Conservation (phyloP, 2,888 invertebrate genomes). For the Eurytoma californica region DNA sequence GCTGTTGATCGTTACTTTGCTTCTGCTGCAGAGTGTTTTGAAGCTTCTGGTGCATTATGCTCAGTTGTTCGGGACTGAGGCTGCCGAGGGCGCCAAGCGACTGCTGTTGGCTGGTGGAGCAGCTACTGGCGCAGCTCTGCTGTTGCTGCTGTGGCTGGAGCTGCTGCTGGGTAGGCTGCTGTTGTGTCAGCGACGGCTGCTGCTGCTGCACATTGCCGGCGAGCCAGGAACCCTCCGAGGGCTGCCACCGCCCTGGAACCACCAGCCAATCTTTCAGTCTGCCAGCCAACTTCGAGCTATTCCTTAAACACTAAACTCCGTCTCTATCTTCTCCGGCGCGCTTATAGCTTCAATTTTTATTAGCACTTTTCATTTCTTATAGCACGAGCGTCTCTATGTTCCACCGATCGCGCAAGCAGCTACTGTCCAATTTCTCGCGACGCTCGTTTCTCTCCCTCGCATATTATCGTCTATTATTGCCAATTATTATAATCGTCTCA, state of each 20-base stretch:
- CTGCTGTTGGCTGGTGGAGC: constrained; percentile 57
- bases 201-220: constrained; percentile 62
- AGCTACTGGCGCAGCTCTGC: constrained; percentile 60
- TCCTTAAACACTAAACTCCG: constrained; percentile 72
- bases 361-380: constrained; percentile 33
- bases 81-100: constrained; percentile 64
- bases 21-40: constrained; percentile 69
- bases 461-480: constrained; percentile 23
- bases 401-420: constrained; percentile 9
- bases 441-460: constrained; percentile 37
- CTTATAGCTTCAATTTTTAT: constrained; percentile 36
- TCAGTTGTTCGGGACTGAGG: constrained; percentile 69
- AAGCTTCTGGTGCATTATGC: constrained; percentile 71
- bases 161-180: constrained; percentile 64
- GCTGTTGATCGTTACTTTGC: constrained; percentile 62
- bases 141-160: constrained; percentile 64
- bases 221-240: constrained; percentile 73
- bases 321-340: constrained; percentile 36
- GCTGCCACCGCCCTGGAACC: constrained; percentile 76
- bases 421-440: constrained; percentile 26
- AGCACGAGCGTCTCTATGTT: constrained; percentile 42
- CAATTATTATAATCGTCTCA: constrained; percentile 9
- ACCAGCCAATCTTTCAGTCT: constrained; percentile 75
- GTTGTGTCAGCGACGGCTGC: constrained; percentile 65
- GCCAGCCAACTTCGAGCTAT: constrained; percentile 72